These are phyloP conservation scores for Poecilobothrus nobilitatus DNA, from an alignment of 2,888 invertebrate species.

Conservation along the genomic window DNA sequence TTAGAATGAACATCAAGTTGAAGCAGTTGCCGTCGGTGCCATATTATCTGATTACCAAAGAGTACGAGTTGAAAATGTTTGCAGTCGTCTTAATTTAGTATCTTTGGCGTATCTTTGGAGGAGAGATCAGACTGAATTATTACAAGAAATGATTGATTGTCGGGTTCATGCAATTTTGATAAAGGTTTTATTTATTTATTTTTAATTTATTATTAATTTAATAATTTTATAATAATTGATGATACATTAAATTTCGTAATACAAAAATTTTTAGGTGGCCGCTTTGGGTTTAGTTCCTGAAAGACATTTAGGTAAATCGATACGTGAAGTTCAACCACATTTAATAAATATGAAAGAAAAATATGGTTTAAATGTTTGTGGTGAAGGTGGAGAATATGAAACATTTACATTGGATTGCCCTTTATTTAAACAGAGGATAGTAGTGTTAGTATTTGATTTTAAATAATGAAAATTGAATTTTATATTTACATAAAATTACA, in stretches of 20 bases:
- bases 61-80: constrained; percentile 96
- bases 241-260: not conserved
- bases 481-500: not conserved
- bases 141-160: constrained; percentile 94
- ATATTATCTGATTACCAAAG: constrained; percentile 98
- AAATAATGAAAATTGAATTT: not conserved
- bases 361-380: constrained; percentile 91
- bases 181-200: constrained; percentile 60
- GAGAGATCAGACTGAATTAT: constrained; percentile 84
- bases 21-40: constrained; percentile 95
- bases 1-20: constrained; percentile 58
- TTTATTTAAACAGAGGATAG: constrained; percentile 79
- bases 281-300: constrained; percentile 81
- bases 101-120: constrained; percentile 94
- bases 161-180: constrained; percentile 90
- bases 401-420: constrained; percentile 97
- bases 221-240: not conserved
- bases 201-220: not conserved
- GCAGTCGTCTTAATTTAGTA: constrained; percentile 78
- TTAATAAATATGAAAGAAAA: constrained; percentile 83
- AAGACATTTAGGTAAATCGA: constrained; percentile 77
- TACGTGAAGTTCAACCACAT: constrained; percentile 79
- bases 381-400: constrained; percentile 99
- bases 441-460: constrained; percentile 74
- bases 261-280: constrained; percentile 50